Base-by-base conservation (phyloP, 2,888 invertebrate genomes). In the Dicycla oo region DNA sequence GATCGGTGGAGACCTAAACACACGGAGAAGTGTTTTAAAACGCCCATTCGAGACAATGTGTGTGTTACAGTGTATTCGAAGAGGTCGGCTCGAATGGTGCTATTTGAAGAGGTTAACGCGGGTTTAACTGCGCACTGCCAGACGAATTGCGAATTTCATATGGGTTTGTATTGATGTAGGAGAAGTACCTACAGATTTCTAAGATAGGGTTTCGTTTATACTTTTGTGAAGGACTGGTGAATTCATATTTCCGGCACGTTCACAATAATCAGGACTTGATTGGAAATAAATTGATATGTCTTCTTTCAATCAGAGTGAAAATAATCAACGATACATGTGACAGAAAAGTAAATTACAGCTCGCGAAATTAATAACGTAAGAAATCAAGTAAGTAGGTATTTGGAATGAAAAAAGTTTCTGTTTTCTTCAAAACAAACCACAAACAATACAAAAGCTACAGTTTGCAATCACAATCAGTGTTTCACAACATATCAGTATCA, bases 1-100 rank as follows among this genome's bases (percentile, higher is more conserved):
- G 86, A 86, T 86, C 81, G 85, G 82, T 74, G 81, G 84, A 82
- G 83, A 84, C 91, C 91, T 92, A 91, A 92, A 91, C 91, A 93
- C 91, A 92, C 90, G 90, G 89, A 87, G 91, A 92, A 93, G 91
- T 92, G 91, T 93, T 93, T 93, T 92, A 91, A 92, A 93, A 90
- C 87, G 87, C 82, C 89, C 89, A 90, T 89, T 90, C 87, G 76
- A 84, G 75, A 86, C 80, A 89, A 91, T 90, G 90, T 89, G 87
- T 89, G 87, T 86, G 88, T 90, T 88, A 86, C 78, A 87, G 88
- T 88, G 89, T 86, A 87, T 86, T 84, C 85, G 82, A 85, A 85
- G 82, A 87, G 78, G 80, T 80, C 75, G 79, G 76, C 49, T 72
- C 73, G 69, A 87, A 86, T 87, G 75, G 76, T 57, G 79, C 79